These are phyloP conservation scores for Anagrus nilaparvatae DNA, from an alignment of 1,140 invertebrate species.

Conservation along the genomic window DNA sequence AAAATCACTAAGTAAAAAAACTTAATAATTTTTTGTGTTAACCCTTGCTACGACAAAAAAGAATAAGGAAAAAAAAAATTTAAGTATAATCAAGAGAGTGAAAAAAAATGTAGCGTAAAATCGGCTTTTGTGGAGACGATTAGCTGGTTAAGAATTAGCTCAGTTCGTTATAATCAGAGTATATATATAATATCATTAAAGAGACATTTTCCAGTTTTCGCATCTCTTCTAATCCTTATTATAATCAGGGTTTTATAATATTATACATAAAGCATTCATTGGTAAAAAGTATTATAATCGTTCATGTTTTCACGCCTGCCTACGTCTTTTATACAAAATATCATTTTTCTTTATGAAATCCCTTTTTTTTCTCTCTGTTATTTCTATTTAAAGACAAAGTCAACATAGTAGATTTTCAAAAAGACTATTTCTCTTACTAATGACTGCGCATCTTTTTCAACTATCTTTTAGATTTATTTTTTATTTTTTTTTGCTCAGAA, in stretches of 20 bases:
- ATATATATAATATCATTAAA: conserved; percentile 36
- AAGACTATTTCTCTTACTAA: neutral
- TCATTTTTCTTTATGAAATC: conserved; percentile 18
- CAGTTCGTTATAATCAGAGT: conserved; percentile 21
- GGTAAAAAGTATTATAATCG: conserved; percentile 33
- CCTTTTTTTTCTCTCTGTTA: neutral
- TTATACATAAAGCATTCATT: conserved; percentile 42
- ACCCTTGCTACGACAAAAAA: too few relatives aligned
- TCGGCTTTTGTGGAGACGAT: conserved; percentile 13
- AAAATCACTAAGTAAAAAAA: too few relatives aligned
- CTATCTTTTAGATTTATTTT: neutral
- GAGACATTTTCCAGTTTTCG: conserved; percentile 43
- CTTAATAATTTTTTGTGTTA: too few relatives aligned
- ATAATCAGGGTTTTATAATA: too few relatives aligned
- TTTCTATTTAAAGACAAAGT: neutral
- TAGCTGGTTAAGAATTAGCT: conserved; percentile 28
- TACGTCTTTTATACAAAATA: conserved; percentile 37
- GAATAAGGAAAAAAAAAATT: neutral
- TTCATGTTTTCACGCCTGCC: conserved; percentile 22
- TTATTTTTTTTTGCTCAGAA: neutral
- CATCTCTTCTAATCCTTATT: conserved; percentile 18
- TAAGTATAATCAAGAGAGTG: too few relatives aligned
- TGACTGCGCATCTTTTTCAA: conserved; percentile 4
- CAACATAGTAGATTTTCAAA: neutral
- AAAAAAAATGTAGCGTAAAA: conserved; percentile 11